A percentile compares a stretch with the other conserved stretches of the same genome.
These are phyloP conservation scores for Caenorhabditis sp. DNA, from an alignment of 2,888 invertebrate species.

Conservation along the genomic window DNA sequence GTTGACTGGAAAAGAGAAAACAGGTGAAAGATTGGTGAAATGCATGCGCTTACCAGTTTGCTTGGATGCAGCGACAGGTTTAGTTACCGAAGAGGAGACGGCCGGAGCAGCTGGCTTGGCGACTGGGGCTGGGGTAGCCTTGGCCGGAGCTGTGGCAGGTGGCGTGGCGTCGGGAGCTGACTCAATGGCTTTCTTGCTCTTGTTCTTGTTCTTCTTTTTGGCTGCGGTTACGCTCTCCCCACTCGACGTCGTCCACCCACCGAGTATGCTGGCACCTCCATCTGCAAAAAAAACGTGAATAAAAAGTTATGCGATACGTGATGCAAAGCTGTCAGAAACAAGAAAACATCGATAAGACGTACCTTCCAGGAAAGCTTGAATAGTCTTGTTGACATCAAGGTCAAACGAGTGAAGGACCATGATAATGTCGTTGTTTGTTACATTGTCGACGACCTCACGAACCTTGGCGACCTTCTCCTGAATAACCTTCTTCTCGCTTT, in stretches of 20 bases:
- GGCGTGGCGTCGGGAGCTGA: slow-evolving; percentile 4
- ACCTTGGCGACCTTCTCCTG: slow-evolving; percentile 78
- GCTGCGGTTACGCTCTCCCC: slow-evolving; percentile 53
- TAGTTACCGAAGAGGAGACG: slow-evolving; percentile 50
- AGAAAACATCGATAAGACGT: background rate
- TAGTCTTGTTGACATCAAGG: slow-evolving; percentile 80
- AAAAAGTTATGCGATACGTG: background rate
- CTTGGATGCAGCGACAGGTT: slow-evolving; percentile 40
- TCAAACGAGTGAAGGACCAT: slow-evolving; percentile 81
- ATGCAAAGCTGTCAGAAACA: background rate
- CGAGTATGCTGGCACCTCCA: slow-evolving; percentile 73
- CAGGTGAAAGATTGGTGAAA: background rate
- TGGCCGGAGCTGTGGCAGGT: slow-evolving; percentile 20
- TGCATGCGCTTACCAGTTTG: slow-evolving; percentile 11
- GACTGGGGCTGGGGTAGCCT: slow-evolving; percentile 27
- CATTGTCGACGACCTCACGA: slow-evolving; percentile 80
- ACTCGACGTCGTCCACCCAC: slow-evolving; percentile 73
- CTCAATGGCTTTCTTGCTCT: slow-evolving; percentile 54
- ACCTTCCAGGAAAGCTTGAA: slow-evolving; percentile 81
- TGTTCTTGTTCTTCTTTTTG: slow-evolving; percentile 73
- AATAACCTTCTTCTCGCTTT: slow-evolving; percentile 73
- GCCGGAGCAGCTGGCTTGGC: slow-evolving; percentile 52
- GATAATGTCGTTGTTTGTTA: slow-evolving; percentile 80
- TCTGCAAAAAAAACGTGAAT: slow-evolving; percentile 52
- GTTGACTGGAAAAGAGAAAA: slow-evolving; percentile 15